Conservation (phyloP, 1,140 invertebrate species). For the Batillaria attramentaria region DNA sequence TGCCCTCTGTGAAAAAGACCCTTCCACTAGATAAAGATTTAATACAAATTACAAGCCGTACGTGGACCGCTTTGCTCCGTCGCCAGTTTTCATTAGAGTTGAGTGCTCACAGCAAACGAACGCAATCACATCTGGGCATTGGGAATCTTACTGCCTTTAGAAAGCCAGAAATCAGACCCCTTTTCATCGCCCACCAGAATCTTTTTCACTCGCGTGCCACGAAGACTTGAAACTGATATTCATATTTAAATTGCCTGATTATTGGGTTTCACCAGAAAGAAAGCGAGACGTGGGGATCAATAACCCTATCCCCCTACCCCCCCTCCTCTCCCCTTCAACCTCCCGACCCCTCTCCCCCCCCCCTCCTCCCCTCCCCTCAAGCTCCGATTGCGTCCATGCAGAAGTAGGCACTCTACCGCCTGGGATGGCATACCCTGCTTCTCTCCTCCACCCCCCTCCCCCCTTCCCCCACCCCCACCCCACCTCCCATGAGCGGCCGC, state of each 20-base stretch:
- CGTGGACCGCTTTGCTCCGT: no score
- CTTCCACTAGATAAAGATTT: no score
- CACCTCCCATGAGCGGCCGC: background rate
- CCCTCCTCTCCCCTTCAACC: background rate
- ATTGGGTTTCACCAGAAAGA: constrained; percentile 2
- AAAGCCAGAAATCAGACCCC: background rate
- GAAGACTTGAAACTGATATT: constrained; percentile 8
- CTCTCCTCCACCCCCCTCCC: background rate
- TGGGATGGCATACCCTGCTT: background rate
- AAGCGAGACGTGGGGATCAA: no score
- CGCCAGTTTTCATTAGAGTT: no score
- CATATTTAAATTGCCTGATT: constrained; percentile 17
- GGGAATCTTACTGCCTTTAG: background rate
- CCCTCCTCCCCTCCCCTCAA: background rate
- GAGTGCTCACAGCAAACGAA: no score
- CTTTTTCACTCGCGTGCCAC: background rate
- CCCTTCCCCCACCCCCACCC: background rate
- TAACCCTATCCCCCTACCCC: no score
- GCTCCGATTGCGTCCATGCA: background rate
- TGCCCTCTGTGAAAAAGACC: no score
- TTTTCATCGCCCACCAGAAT: background rate
- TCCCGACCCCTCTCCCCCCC: background rate
- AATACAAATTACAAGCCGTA: no score
- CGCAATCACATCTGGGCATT: no score
- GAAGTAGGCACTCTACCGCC: background rate